A percentile compares a stretch with the other conserved stretches of the same genome.
phyloP scores from a whole-genome alignment of 1,140 invertebrate genomes.

The Limonius californicus region DNA sequence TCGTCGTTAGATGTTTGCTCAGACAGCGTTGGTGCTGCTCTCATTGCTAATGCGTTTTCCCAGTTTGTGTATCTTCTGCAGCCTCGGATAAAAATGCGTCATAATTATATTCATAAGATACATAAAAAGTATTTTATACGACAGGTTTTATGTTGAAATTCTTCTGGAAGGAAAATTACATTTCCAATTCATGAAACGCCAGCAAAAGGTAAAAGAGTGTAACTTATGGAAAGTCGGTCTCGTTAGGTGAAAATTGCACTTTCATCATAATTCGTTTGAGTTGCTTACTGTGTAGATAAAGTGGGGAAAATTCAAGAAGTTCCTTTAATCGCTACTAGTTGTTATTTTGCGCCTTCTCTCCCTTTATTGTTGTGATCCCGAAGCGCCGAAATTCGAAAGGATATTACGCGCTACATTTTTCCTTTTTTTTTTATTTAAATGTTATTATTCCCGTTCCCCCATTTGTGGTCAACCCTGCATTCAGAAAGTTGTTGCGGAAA shows the following conservation, averaged over 20 bases:
- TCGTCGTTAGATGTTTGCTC: not conserved
- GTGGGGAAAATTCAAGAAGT: not conserved
- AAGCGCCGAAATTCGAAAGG: not conserved
- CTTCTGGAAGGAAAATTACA: constrained; percentile 35
- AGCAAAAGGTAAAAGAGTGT: constrained; percentile 24
- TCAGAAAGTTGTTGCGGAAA: constrained; percentile 8
- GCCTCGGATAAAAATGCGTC: constrained; percentile 21
- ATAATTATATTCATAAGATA: constrained; percentile 34
- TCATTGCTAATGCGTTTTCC: constrained; percentile 17
- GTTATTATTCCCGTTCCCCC: not conserved
- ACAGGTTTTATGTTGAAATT: constrained; percentile 28
- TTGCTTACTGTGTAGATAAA: not conserved
- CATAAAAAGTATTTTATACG: constrained; percentile 30
- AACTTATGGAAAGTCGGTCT: constrained; percentile 20
- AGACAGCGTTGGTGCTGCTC: not conserved
- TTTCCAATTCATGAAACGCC: constrained; percentile 38
- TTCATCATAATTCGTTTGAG: constrained; percentile 20
- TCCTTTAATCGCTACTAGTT: too few species aligned
- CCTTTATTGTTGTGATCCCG: not conserved
- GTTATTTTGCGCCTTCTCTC: too few species aligned
- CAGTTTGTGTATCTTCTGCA: constrained; percentile 7
- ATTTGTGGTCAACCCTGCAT: constrained; percentile 9
- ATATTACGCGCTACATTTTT: not conserved
- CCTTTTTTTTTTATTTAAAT: constrained; percentile 12
- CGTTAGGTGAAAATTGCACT: constrained; percentile 25